These are phyloP conservation scores for Macaca nemestrina DNA, from an alignment of 2,113 vertebrate genomes.

Conservation along the genomic window DNA sequence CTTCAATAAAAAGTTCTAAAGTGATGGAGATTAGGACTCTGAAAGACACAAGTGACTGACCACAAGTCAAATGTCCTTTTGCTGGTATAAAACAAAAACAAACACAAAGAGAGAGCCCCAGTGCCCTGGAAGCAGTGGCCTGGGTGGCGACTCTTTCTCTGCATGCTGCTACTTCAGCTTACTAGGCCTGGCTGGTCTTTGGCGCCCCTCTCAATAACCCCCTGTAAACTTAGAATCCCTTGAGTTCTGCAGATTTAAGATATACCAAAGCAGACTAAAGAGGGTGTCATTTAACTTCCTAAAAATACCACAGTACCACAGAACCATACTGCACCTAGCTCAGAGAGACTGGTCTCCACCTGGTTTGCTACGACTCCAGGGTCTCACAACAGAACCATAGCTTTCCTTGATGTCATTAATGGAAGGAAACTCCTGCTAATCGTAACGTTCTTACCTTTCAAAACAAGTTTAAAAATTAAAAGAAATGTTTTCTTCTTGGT, in stretches of 20 bases:
- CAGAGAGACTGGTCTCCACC: background rate
- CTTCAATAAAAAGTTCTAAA: background rate
- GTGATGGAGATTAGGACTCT: background rate
- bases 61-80: background rate
- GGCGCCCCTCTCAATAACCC: background rate
- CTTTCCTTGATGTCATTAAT: background rate
- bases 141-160: background rate
- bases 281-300: background rate
- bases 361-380: background rate
- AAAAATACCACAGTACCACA: background rate
- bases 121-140: background rate
- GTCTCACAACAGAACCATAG: background rate
- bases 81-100: background rate
- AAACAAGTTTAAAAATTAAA: constrained; percentile 90
- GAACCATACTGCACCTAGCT: background rate
- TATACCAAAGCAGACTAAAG: background rate
- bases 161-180: background rate
- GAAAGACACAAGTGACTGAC: background rate
- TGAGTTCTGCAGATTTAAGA: background rate
- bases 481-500: constrained; percentile 88
- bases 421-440: constrained; percentile 50
- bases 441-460: constrained; percentile 88
- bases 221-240: background rate
- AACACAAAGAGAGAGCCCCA: background rate
- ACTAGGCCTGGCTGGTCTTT: background rate